phyloP scores from a whole-genome alignment of 2,113 vertebrate species.

The Strigops habroptila region DNA sequence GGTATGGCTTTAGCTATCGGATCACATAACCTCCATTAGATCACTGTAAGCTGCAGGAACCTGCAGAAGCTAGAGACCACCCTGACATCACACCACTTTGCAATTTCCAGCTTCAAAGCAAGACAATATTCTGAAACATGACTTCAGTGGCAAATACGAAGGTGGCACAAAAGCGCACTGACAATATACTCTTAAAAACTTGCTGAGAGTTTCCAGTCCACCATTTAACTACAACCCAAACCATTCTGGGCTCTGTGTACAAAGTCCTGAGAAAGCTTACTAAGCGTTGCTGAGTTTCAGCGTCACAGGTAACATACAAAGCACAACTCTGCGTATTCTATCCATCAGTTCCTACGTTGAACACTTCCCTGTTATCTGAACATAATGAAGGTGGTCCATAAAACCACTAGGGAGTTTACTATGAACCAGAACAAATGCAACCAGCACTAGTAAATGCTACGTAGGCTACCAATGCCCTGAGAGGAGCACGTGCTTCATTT shows the following conservation, averaged over 20 bases:
- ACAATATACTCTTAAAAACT: background rate
- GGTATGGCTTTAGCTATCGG: background rate
- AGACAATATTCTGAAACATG: background rate
- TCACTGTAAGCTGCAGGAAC: background rate
- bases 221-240: background rate
- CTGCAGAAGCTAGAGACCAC: background rate
- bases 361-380: background rate
- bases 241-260: background rate
- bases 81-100: background rate
- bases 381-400: background rate
- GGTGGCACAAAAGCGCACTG: background rate
- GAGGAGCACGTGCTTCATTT: background rate
- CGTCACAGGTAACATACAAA: background rate
- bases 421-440: background rate
- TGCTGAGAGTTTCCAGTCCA: background rate
- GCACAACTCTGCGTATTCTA: background rate
- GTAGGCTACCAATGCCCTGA: rapidly evolving
- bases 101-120: background rate
- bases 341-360: background rate
- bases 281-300: background rate
- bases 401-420: background rate
- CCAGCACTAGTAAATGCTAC: background rate
- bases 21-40: background rate
- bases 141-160: background rate
- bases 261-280: background rate